These are phyloP conservation scores for Parascotia fuliginaria DNA, from an alignment of 2,888 invertebrate species.

Conservation along the genomic window DNA sequence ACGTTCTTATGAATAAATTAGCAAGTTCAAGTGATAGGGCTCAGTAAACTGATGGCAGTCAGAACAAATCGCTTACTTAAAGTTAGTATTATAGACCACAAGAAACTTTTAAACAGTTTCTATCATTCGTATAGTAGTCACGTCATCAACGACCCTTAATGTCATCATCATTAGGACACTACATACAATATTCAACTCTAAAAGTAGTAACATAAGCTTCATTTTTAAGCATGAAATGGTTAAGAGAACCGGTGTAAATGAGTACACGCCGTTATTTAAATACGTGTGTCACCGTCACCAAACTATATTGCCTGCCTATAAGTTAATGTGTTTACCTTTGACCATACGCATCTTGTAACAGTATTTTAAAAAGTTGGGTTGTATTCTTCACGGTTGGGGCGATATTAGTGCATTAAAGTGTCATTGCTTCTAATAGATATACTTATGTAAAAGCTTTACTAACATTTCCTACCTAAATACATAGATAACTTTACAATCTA, in stretches of 20 bases:
- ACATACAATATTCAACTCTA: constrained; percentile 50
- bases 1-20: too few species aligned
- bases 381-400: too few species aligned
- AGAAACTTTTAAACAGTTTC: constrained; percentile 58
- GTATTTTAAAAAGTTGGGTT: constrained; percentile 22
- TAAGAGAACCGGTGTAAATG: constrained; percentile 59
- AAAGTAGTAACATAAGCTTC: constrained; percentile 23
- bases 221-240: constrained; percentile 29
- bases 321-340: constrained; percentile 61
- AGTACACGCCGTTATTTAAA: constrained; percentile 70
- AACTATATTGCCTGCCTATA: constrained; percentile 62
- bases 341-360: constrained; percentile 43
- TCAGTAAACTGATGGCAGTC: too few species aligned
- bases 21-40: too few species aligned
- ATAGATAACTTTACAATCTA: too few species aligned
- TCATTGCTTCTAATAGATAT: too few species aligned
- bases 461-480: too few species aligned
- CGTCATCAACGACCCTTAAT: constrained; percentile 70
- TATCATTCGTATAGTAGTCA: constrained; percentile 60
- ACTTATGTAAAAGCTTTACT: too few species aligned
- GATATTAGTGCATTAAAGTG: too few species aligned
- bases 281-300: constrained; percentile 77
- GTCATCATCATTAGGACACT: constrained; percentile 45
- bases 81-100: constrained; percentile 21
- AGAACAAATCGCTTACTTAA: constrained; percentile 7